phyloP scores from a whole-genome alignment of 2,888 invertebrate species.

The Torymus auratus region DNA sequence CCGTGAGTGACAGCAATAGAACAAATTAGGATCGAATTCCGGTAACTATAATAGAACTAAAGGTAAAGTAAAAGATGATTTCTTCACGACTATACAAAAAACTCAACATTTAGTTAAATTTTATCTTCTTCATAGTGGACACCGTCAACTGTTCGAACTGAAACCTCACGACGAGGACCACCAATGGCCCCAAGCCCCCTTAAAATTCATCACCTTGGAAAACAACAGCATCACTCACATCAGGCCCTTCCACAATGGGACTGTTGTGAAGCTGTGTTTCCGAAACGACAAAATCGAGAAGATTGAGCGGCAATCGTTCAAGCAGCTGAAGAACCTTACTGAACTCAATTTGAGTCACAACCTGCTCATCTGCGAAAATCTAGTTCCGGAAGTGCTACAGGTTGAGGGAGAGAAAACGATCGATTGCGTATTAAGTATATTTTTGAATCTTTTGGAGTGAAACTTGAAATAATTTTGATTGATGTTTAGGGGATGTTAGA shows the following conservation, averaged over 20 bases:
- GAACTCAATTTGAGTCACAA: slow-evolving; percentile 85
- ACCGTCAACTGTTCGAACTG: slow-evolving; percentile 52
- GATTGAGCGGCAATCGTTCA: slow-evolving; percentile 82
- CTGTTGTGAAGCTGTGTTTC: slow-evolving; percentile 80
- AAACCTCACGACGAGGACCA: slow-evolving; percentile 64
- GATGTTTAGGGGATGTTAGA: no score
- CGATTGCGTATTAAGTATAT: no score
- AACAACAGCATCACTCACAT: slow-evolving; percentile 73
- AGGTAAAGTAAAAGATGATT: no score
- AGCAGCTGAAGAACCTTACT: slow-evolving; percentile 80
- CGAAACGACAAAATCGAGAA: slow-evolving; percentile 81
- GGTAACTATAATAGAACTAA: no score
- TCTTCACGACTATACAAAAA: no score
- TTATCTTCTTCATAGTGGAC: slow-evolving; percentile 20
- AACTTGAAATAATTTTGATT: no score
- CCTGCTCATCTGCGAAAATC: slow-evolving; percentile 79
- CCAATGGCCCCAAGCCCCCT: slow-evolving; percentile 78
- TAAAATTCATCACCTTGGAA: slow-evolving; percentile 70
- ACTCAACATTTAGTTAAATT: no score
- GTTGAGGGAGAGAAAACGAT: slow-evolving; percentile 77
- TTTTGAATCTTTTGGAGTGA: no score
- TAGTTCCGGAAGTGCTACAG: slow-evolving; percentile 84
- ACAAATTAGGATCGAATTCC: no score
- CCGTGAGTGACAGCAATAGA: no score
- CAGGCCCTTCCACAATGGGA: slow-evolving; percentile 78